These are phyloP conservation scores for Pomatostomus ruficeps DNA, from an alignment of 2,113 vertebrate genomes.

Conservation along the genomic window DNA sequence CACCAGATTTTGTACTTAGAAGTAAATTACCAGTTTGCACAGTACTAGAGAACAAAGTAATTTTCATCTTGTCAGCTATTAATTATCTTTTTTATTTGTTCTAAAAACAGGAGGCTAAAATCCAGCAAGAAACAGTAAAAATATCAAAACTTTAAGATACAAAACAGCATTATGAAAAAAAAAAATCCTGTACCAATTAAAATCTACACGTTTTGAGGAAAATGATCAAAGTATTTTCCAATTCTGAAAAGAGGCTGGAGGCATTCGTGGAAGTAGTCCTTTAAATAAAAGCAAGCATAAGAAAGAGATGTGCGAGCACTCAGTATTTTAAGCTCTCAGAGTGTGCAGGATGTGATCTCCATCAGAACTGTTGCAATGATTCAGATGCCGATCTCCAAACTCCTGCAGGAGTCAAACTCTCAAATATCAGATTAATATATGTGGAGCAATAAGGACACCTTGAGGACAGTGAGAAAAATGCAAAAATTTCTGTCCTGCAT, in stretches of 20 bases:
- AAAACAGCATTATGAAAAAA: neutral
- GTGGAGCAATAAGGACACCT: conserved; percentile 61
- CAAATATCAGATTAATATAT: neutral
- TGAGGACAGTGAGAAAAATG: conserved; percentile 47
- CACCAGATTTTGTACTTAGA: neutral
- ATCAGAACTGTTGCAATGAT: neutral
- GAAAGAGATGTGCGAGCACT: neutral
- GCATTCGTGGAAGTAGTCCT: neutral
- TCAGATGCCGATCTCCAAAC: neutral
- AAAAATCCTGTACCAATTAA: neutral
- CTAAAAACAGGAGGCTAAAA: neutral
- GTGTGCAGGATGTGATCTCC: neutral
- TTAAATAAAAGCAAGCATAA: conserved; percentile 45
- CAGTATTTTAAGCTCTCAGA: neutral
- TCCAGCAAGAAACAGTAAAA: neutral
- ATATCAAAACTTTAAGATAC: neutral
- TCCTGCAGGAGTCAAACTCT: neutral
- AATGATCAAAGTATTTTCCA: neutral
- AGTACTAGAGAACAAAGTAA: neutral
- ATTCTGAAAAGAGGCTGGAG: neutral
- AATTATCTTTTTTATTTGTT: conserved; percentile 37
- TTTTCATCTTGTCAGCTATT: neutral
- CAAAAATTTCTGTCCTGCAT: neutral
- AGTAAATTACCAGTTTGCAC: neutral
- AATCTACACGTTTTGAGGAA: neutral